These are phyloP conservation scores for Neolamprologus longior DNA, from an alignment of 2,113 vertebrate species.

Conservation along the genomic window DNA sequence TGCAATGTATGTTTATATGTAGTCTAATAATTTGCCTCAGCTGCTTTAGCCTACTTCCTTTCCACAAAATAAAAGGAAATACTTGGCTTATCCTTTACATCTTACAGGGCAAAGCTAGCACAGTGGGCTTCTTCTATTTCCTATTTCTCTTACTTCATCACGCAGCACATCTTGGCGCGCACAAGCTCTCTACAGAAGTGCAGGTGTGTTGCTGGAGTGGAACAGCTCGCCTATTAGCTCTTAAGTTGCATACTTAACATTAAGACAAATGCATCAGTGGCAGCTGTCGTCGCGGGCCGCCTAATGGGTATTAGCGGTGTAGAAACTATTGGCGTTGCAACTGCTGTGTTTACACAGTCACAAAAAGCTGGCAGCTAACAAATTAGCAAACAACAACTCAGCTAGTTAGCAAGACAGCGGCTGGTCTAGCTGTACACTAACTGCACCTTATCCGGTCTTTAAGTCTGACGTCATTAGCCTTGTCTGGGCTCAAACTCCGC, in stretches of 20 bases:
- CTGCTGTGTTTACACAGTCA: not conserved
- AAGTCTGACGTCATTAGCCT: not conserved
- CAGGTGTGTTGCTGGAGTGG: not conserved
- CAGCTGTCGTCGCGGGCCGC: rapidly evolving
- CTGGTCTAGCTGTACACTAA: not conserved
- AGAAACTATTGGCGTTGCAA: not conserved
- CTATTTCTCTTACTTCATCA: not conserved
- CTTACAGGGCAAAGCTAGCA: not conserved
- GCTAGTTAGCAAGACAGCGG: not conserved
- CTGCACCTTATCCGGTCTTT: not conserved
- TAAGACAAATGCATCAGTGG: not conserved
- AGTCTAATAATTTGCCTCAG: not conserved
- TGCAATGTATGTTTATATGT: not conserved
- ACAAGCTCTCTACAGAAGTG: not conserved
- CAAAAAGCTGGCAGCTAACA: not conserved
- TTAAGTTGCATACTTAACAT: not conserved
- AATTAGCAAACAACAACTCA: not conserved
- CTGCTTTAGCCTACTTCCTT: not conserved
- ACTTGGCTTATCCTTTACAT: not conserved
- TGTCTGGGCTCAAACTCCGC: not conserved
- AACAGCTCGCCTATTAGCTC: rapidly evolving
- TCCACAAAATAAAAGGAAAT: not conserved
- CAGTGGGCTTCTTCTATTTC: not conserved
- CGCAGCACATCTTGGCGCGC: rapidly evolving
- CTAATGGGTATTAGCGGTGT: not conserved